A percentile compares a stretch with the other conserved stretches of the same genome.
Conservation (phyloP, 2,888 invertebrate genomes). For the Tridacna gigas region DNA sequence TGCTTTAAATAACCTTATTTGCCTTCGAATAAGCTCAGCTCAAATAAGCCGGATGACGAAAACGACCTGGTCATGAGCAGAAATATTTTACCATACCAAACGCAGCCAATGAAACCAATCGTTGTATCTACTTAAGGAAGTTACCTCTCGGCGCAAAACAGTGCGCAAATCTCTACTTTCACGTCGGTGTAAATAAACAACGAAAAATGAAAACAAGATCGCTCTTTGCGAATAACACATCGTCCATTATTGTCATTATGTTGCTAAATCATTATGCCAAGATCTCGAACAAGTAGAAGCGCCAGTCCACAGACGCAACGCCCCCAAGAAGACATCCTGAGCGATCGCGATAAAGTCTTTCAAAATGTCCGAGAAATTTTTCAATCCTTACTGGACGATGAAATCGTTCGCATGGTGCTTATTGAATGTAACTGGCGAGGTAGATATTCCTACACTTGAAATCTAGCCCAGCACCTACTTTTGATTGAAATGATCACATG, state of each 20-base stretch:
- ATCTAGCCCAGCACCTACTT: not conserved
- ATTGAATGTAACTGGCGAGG: constrained; percentile 58
- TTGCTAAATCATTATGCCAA: constrained; percentile 49
- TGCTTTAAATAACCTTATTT: not conserved
- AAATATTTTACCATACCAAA: not conserved
- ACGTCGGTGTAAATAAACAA: constrained; percentile 57
- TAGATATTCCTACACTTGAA: not conserved
- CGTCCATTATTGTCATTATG: constrained; percentile 7
- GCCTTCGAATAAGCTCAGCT: not conserved
- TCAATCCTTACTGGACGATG: constrained; percentile 43
- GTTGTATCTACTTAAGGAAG: not conserved
- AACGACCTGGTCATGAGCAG: not conserved
- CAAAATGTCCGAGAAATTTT: constrained; percentile 63
- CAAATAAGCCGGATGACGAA: not conserved
- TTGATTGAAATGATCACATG: not conserved
- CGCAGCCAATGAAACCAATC: not conserved
- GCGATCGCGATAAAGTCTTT: constrained; percentile 36
- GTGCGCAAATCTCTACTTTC: constrained; percentile 49
- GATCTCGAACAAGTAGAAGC: constrained; percentile 58
- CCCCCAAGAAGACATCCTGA: constrained; percentile 4
- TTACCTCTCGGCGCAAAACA: constrained; percentile 40
- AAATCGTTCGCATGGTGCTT: constrained; percentile 54
- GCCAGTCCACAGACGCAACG: constrained; percentile 53
- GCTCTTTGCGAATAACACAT: not conserved
- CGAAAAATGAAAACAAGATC: constrained; percentile 45